These are phyloP conservation scores for Oasisia sp. DNA, from an alignment of 2,888 invertebrate species.

Conservation along the genomic window DNA sequence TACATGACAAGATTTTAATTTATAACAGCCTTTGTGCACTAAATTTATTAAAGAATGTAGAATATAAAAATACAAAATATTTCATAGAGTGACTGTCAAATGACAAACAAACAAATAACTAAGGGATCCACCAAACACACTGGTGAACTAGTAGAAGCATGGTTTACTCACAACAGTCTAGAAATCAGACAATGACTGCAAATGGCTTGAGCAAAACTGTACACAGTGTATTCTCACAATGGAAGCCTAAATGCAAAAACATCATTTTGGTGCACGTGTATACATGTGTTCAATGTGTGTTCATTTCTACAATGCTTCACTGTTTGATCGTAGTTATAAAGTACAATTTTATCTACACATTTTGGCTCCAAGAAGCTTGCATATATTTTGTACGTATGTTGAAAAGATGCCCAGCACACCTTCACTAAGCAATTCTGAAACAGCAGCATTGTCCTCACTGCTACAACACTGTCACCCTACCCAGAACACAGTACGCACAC, in stretches of 20 bases:
- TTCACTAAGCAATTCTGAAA: neutral
- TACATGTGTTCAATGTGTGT: constrained; percentile 6
- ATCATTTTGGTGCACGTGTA: constrained; percentile 13
- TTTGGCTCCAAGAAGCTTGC: constrained; percentile 17
- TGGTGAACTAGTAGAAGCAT: constrained; percentile 17
- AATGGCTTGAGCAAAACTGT: constrained; percentile 17
- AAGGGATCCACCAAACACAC: constrained; percentile 12
- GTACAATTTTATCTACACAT: constrained; percentile 14
- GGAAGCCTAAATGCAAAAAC: constrained; percentile 17
- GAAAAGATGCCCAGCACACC: constrained; percentile 11
- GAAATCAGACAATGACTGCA: constrained; percentile 17
- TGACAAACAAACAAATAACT: constrained; percentile 17
- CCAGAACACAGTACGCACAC: neutral
- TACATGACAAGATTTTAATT: constrained; percentile 6
- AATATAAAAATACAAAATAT: constrained; percentile 17
- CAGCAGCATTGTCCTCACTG: neutral
- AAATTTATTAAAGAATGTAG: constrained; percentile 17
- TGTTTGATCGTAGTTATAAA: constrained; percentile 5
- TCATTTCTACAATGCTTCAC: neutral
- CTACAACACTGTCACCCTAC: constrained; percentile 6
- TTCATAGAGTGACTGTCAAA: neutral
- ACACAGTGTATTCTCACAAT: constrained; percentile 12
- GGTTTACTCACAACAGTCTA: constrained; percentile 17
- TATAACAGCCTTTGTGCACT: constrained; percentile 17
- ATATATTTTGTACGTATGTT: constrained; percentile 9